A percentile compares a stretch with the other conserved stretches of the same genome.
Evolutionary conservation across 1,140 invertebrate species (phyloP).

Genomic region (Portunus trituberculatus): DNA sequence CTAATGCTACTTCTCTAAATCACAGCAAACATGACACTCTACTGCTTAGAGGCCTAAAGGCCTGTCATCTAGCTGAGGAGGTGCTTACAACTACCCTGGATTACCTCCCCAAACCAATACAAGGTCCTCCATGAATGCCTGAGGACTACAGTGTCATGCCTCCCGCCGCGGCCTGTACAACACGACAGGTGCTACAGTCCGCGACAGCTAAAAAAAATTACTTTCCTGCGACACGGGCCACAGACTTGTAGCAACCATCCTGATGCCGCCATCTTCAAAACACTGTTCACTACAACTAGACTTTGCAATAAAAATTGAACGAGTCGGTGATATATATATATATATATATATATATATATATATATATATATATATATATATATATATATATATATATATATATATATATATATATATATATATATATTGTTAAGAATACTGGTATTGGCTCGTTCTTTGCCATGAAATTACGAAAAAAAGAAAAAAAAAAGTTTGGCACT

Average conservation of each 20-base stretch:
- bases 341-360: slow-evolving; percentile 24
- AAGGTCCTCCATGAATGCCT: not conserved
- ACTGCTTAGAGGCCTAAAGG: slow-evolving; percentile 66
- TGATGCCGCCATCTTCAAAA: slow-evolving; percentile 15
- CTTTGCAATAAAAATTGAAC: slow-evolving; percentile 60
- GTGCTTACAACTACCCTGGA: slow-evolving; percentile 57
- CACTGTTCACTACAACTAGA: slow-evolving; percentile 33
- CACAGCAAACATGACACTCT: slow-evolving; percentile 76
- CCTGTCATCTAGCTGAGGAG: slow-evolving; percentile 50
- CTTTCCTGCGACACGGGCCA: not conserved
- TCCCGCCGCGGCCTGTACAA: not conserved
- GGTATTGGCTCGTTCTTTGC: slow-evolving; percentile 69
- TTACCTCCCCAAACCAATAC: not conserved
- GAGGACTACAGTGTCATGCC: slow-evolving; percentile 3
- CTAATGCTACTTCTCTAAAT: slow-evolving; percentile 72
- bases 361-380: slow-evolving; percentile 42
- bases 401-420: slow-evolving; percentile 7
- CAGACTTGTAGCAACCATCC: not conserved
- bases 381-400: not conserved
- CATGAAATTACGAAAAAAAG: slow-evolving; percentile 64
- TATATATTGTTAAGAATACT: slow-evolving; percentile 28
- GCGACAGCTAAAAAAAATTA: not conserved
- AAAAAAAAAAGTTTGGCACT: slow-evolving; percentile 72
- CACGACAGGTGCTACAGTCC: not conserved
- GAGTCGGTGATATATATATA: slow-evolving; percentile 51